Percentiles rank a stretch among this genome's conserved stretches.
These are phyloP conservation scores for Apis cerana DNA, from an alignment of 1,140 invertebrate genomes.

Conservation along the genomic window DNA sequence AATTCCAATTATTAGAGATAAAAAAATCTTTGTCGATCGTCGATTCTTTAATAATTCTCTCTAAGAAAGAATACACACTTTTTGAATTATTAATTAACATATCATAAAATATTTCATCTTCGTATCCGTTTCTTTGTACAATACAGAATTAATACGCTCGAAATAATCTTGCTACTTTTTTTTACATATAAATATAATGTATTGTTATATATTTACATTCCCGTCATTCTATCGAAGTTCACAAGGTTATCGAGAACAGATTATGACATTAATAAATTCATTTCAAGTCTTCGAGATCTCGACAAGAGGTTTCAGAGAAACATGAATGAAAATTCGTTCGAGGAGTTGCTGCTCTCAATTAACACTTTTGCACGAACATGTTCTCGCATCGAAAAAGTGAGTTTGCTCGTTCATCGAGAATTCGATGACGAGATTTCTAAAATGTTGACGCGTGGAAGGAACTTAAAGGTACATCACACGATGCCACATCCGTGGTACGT, in stretches of 20 bases:
- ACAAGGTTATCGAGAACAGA: not conserved
- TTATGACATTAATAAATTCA: not conserved
- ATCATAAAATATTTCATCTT: no score
- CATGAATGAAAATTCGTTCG: not conserved
- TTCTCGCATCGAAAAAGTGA: not conserved
- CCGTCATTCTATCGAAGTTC: no score
- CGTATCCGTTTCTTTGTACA: no score
- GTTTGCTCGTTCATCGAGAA: not conserved
- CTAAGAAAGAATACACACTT: no score
- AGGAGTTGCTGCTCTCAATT: not conserved
- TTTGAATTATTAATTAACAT: no score
- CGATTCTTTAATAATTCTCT: no score
- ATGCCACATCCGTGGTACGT: conserved; percentile 54
- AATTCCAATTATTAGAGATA: no score
- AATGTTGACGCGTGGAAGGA: conserved; percentile 30
- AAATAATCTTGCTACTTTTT: no score
- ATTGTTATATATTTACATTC: no score
- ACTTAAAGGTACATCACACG: not conserved
- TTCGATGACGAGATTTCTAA: not conserved
- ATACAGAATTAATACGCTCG: no score
- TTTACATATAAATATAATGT: no score
- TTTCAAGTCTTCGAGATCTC: not conserved
- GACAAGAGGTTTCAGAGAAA: not conserved
- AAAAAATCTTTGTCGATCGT: no score
- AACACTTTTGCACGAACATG: not conserved